A percentile compares a stretch with the other conserved stretches of the same genome.
phyloP scores from a whole-genome alignment of 1,140 invertebrate genomes.

The Drosophila azteca region DNA sequence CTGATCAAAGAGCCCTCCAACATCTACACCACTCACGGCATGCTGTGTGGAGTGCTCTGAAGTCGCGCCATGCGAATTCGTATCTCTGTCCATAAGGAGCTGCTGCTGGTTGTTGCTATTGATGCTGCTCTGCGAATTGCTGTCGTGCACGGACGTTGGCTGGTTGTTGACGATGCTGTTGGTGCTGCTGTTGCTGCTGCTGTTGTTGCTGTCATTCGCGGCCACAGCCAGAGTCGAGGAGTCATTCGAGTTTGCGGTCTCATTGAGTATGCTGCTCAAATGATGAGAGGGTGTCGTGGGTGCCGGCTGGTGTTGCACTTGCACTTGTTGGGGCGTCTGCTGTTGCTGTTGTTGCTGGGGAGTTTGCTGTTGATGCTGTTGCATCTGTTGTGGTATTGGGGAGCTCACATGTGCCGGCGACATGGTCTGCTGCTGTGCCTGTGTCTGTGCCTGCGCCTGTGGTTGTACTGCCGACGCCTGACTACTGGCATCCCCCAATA shows the following conservation, averaged over 20 bases:
- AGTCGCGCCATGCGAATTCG: slow-evolving; percentile 62
- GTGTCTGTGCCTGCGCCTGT: slow-evolving; percentile 27
- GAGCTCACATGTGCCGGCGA: slow-evolving; percentile 74
- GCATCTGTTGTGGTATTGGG: slow-evolving; percentile 61
- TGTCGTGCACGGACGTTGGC: slow-evolving; percentile 80
- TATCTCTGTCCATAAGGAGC: slow-evolving; percentile 61
- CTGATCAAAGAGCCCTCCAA: slow-evolving; percentile 74
- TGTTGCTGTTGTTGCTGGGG: slow-evolving; percentile 42
- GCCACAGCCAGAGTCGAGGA: slow-evolving; percentile 77
- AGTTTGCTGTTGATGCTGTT: slow-evolving; percentile 48
- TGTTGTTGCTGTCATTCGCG: slow-evolving; percentile 81
- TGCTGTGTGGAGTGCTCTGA: slow-evolving; percentile 55
- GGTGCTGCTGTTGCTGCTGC: slow-evolving; percentile 81
- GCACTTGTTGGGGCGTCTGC: slow-evolving; percentile 30
- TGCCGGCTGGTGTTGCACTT: slow-evolving; percentile 40
- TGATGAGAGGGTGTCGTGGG: slow-evolving; percentile 73
- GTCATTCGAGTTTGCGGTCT: slow-evolving; percentile 80
- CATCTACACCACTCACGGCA: slow-evolving; percentile 54
- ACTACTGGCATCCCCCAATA: slow-evolving; percentile 29
- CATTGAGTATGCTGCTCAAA: slow-evolving; percentile 77
- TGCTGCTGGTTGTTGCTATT: slow-evolving; percentile 79
- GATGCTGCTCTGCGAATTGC: slow-evolving; percentile 80
- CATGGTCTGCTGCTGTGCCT: slow-evolving; percentile 51
- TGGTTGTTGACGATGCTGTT: slow-evolving; percentile 82
- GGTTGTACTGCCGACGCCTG: slow-evolving; percentile 11